A percentile compares a stretch with the other conserved stretches of the same genome.
Evolutionary conservation across 2,113 vertebrate species (phyloP).

Genomic region (Bubo blakistoni): DNA sequence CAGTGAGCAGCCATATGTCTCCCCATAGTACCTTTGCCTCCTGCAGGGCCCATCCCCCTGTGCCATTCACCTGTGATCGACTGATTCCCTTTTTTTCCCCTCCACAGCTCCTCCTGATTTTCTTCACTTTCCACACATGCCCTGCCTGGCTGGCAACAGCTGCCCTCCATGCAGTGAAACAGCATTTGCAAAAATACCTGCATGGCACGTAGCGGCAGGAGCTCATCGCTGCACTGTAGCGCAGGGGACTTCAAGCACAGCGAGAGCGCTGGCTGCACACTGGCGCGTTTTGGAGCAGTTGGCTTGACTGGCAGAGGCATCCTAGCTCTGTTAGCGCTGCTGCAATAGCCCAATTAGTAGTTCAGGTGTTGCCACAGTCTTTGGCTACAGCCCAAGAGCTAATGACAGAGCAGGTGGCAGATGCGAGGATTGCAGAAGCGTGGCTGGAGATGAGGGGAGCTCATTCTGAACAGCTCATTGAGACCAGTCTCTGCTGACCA

Average conservation of each 20-base stretch:
- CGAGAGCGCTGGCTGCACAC: fast-evolving
- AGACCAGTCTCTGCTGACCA: neutral
- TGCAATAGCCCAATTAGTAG: neutral
- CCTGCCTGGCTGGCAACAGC: neutral
- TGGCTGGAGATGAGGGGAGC: neutral
- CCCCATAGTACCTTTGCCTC: neutral
- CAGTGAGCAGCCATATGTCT: neutral
- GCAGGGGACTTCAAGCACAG: neutral
- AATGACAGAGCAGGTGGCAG: slow-evolving; percentile 23
- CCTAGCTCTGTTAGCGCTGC: neutral
- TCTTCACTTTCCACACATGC: neutral
- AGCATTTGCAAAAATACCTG: neutral
- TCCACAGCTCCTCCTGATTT: neutral
- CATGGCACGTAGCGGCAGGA: fast-evolving
- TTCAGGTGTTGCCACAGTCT: slow-evolving; percentile 26
- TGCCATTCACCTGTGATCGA: neutral
- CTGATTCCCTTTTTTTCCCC: neutral
- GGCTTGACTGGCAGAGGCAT: neutral
- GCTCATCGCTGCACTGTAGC: fast-evolving
- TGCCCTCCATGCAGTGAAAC: neutral
- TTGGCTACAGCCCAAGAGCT: neutral
- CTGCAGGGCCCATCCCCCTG: neutral
- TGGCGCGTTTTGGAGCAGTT: neutral
- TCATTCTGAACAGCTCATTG: neutral
- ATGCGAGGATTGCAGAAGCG: neutral